A percentile compares a stretch with the other conserved stretches of the same genome.
Conservation (phyloP, 2,888 invertebrate genomes). For the Onthophagus sagittarius region DNA sequence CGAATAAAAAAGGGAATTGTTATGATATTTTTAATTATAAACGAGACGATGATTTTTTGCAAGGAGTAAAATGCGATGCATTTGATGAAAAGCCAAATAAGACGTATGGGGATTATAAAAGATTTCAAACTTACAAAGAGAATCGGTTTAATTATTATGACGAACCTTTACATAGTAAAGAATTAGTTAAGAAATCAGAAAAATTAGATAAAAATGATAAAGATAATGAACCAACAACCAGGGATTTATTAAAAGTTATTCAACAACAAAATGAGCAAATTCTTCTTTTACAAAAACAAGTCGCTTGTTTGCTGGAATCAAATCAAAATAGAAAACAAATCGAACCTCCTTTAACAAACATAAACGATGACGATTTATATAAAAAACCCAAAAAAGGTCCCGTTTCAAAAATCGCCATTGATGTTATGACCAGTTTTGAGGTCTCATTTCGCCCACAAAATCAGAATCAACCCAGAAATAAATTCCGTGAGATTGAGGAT, state of each 20-base stretch:
- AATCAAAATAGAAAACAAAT: conserved; percentile 32
- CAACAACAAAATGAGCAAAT: conserved; percentile 66
- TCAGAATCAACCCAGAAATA: conserved; percentile 22
- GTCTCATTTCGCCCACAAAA: conserved; percentile 45
- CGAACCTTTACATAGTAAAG: not conserved
- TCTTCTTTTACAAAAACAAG: conserved; percentile 60
- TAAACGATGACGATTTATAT: conserved; percentile 21
- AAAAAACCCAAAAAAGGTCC: conserved; percentile 43
- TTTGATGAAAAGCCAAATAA: not conserved
- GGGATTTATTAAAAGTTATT: conserved; percentile 61
- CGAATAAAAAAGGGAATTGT: conserved; percentile 21
- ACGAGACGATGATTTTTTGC: conserved; percentile 3
- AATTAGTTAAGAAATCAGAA: not conserved
- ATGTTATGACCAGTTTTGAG: conserved; percentile 71
- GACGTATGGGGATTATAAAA: not conserved
- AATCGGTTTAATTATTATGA: not conserved
- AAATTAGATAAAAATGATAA: not conserved
- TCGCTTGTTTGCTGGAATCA: conserved; percentile 54
- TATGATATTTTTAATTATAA: conserved; percentile 35
- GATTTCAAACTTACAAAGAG: not conserved
- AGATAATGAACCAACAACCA: conserved; percentile 53
- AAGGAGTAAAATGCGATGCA: not conserved
- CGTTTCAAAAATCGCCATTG: conserved; percentile 60
- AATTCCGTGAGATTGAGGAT: conserved; percentile 38
- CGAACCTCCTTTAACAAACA: conserved; percentile 35